Evolutionary conservation across 2,797 vertebrate species (phyloP), one percentile per base, ranked within the genome.

Genomic region (Acanthurus lineatus): DNA sequence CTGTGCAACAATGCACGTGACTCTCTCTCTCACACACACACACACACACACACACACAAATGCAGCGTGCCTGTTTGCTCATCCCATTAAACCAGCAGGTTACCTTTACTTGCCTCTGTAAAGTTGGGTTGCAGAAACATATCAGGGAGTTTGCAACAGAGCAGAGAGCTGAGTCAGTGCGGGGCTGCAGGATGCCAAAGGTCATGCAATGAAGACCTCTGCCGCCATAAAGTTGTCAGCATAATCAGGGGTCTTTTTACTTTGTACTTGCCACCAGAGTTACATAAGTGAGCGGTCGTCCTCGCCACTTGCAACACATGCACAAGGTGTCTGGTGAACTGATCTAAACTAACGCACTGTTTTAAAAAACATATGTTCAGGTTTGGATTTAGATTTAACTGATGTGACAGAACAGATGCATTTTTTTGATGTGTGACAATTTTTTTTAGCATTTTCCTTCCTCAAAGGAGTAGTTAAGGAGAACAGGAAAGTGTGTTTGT

Each of bases 211-310:
- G 58, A 74, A 56, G 82, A 76, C 79, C 85, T 6, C 73, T 0
- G 32, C 54, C 4, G 52, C 40, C 74, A 75, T 92, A 88, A 91
- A 89, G 22, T 69, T 66, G 74, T 88, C 72, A 45, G 0, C n/a
- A 12, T 15, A 48, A 85, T 67, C 61, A 60, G 42, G 25, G 60
- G 0, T 11, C n/a, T 53, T 44, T 60, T 52, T 53, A 77, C 76
- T 74, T 87, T 84, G 87, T 60, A 85, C 73, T 84, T 79, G 72
- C 63, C 64, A 32, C 38, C 17, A 35, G 51, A 62, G 45, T 87
- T 86, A 81, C 53, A 8, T 76, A 85, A 90, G 49, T 10, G 38
- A 35, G 51, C 2, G 1, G 19, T 22, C 42, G 20, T 49, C 25
- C 10, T 54, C 17, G 0, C 1, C 47, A 17, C 61, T 38, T 1